These are phyloP conservation scores for Macrochelys suwanniensis DNA, from an alignment of 2,797 vertebrate species.

Conservation along the genomic window DNA sequence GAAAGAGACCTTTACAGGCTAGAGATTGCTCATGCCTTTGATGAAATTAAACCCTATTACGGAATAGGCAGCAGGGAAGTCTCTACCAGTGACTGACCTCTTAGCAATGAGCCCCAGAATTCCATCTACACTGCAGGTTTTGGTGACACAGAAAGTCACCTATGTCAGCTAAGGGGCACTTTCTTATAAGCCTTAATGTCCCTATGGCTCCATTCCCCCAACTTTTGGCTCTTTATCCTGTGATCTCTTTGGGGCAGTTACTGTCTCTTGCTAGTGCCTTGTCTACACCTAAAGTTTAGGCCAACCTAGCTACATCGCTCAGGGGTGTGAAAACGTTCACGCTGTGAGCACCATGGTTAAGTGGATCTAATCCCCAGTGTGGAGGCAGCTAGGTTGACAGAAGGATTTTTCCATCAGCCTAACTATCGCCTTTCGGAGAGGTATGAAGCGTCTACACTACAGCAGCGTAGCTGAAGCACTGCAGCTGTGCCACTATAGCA, in stretches of 20 bases:
- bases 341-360: neutral
- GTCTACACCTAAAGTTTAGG: neutral
- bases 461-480: neutral
- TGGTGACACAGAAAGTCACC: neutral
- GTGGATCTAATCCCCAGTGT: neutral
- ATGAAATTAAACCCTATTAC: neutral
- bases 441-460: neutral
- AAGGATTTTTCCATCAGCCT: neutral
- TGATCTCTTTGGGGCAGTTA: neutral
- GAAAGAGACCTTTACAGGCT: neutral
- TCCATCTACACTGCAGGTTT: neutral
- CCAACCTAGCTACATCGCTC: neutral
- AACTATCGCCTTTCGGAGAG: neutral
- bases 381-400: neutral
- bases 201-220: neutral
- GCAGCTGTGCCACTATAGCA: neutral
- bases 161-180: neutral
- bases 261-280: neutral
- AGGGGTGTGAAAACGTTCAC: neutral
- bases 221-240: neutral
- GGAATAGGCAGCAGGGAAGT: no score
- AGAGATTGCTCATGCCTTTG: neutral
- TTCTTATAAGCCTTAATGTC: neutral
- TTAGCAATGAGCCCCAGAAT: neutral
- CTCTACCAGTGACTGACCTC: no score